These are phyloP conservation scores for Synergus gifuensis DNA, from an alignment of 2,888 invertebrate genomes.

Conservation along the genomic window DNA sequence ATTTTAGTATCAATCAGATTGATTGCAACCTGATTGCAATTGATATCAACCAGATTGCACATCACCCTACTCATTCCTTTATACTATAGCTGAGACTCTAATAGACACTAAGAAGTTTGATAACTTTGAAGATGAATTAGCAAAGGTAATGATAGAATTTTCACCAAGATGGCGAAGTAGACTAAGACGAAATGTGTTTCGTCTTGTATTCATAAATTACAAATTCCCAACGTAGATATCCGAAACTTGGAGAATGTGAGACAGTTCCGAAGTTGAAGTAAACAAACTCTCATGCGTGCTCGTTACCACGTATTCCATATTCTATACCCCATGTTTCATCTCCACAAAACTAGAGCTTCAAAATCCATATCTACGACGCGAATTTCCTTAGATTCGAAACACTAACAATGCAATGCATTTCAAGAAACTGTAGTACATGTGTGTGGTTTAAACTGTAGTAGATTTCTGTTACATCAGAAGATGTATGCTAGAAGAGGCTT, in stretches of 20 bases:
- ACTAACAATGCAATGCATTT: conserved; percentile 27
- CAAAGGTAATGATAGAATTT: conserved; percentile 44
- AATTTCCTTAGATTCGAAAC: conserved; percentile 22
- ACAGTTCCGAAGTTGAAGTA: conserved; percentile 21
- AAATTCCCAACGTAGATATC: not conserved
- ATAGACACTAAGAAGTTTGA: not conserved
- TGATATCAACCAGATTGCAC: not conserved
- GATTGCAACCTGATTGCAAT: too few species aligned
- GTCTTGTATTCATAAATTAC: not conserved
- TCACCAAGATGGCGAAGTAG: not conserved
- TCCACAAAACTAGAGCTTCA: conserved; percentile 15
- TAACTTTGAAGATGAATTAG: conserved; percentile 1
- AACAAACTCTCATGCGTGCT: conserved; percentile 21
- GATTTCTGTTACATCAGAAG: conserved; percentile 11
- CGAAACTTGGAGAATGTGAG: conserved; percentile 28
- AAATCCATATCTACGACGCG: conserved; percentile 11
- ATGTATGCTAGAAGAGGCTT: not conserved
- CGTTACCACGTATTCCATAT: conserved; percentile 25
- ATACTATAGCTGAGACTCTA: not conserved
- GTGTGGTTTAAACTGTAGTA: not conserved
- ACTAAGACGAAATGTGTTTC: conserved; percentile 14
- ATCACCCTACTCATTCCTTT: not conserved
- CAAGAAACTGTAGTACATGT: not conserved
- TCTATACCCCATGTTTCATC: conserved; percentile 25
- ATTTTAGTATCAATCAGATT: too few species aligned